Base-by-base conservation (phyloP, 2,888 invertebrate genomes). In the Trichogramma dendrolimi region DNA sequence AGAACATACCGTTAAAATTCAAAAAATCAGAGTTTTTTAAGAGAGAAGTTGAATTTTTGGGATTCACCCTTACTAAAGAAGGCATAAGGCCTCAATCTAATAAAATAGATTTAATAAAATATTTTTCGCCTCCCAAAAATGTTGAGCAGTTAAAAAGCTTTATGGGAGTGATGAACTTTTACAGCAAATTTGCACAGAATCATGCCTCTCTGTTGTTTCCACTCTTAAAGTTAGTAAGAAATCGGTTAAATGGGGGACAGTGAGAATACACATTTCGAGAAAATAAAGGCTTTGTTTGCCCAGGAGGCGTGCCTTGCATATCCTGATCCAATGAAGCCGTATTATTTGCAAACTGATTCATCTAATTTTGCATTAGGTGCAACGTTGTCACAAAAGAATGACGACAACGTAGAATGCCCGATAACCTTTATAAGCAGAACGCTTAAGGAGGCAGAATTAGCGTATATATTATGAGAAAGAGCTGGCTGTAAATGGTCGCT, bases 351-450 rank as follows among this genome's bases (percentile, higher is more conserved):
- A 4, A 64, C 68, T 0, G 70, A 69, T 38, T 47, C 68, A 58
- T 58, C 65, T 8, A 63, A 70, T 55, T 4, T 42, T 40, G 48
- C 57, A 53, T 6, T 70, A 11, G 58, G 62, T 53, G 42, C 57
- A 1, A 47, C 62, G 3, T 40, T 67, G 2, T 63, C 40, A 4
- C 64, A 67, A 54, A 52, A 46, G 11, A 50, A 58, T 40, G 43
- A 58, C 0, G 8, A 61, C 0, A 55, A 27, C 0, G 59, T 57
- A 48, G 43, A 65, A 5, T 44, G 55, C 10, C 65, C 70, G 0
- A 64, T 71, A 4, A 64, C 66, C 0, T 73, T 71, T 55, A 67
- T 64, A 5, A 72, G 72, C 51, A 60, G 68, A 14, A 63, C 66
- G 0, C 7, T 67, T 8, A 63, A 63, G 27, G 61, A 58, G 0